Evolutionary conservation across 2,888 invertebrate genomes (phyloP).

Genomic region (Deilephila elpenor): DNA sequence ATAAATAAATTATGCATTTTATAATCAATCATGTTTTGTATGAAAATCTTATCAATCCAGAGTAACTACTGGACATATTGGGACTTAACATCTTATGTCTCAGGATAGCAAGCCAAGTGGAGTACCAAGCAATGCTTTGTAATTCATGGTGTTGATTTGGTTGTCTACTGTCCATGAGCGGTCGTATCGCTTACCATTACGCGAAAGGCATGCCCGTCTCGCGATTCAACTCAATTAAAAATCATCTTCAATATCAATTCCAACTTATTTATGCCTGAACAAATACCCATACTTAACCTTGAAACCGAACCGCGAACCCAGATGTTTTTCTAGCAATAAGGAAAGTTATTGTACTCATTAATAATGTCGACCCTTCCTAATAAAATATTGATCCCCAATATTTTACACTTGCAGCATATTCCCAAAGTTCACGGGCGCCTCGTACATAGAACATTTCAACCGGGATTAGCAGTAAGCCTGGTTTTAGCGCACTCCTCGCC

Average conservation of each 20-base stretch:
- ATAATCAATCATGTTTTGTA: neutral
- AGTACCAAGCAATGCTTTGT: too few species aligned
- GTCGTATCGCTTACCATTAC: too few species aligned
- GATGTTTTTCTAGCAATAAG: neutral
- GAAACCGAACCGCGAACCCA: neutral
- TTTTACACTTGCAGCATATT: conserved; percentile 22
- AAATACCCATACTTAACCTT: neutral
- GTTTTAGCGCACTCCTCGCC: conserved; percentile 41
- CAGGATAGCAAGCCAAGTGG: too few species aligned
- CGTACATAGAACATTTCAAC: conserved; percentile 46
- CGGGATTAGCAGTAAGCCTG: conserved; percentile 47
- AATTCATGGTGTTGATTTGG: too few species aligned
- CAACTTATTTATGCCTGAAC: neutral
- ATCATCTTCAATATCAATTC: neutral
- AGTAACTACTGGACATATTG: too few species aligned
- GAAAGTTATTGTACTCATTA: conserved; percentile 18
- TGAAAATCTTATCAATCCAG: too few species aligned
- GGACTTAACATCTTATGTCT: too few species aligned
- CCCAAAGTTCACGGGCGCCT: conserved; percentile 31
- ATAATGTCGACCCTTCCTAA: conserved; percentile 15
- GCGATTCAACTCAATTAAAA: too few species aligned
- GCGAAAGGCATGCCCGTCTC: too few species aligned
- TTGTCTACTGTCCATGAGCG: too few species aligned
- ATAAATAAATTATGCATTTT: too few species aligned
- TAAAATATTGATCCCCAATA: conserved; percentile 5